phyloP scores from a whole-genome alignment of 92 coral and sea anemone species.

The Micromussa lordhowensis region DNA sequence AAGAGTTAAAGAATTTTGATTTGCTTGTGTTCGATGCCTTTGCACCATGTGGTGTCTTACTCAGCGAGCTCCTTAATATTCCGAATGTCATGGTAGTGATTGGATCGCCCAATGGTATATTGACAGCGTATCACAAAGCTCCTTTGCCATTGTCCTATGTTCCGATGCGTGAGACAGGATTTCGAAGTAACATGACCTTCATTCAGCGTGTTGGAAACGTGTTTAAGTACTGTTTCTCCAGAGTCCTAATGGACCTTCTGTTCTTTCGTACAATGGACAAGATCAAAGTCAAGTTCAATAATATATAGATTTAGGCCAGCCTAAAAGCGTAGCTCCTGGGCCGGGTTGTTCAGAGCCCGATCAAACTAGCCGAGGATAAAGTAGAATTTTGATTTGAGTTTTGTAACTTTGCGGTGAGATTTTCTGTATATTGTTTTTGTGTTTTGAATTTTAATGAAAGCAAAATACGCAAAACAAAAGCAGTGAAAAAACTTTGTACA shows the following conservation, averaged over 20 bases:
- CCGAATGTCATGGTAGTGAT: conserved; percentile 41
- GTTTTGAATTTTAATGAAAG: too few relatives aligned
- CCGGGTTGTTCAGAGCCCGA: too few relatives aligned
- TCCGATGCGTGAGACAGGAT: conserved; percentile 41
- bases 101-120: neutral
- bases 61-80: conserved; percentile 43
- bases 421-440: too few relatives aligned
- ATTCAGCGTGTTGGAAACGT: conserved; percentile 50
- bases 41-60: conserved; percentile 11
- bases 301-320: too few relatives aligned
- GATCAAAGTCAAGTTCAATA: conserved; percentile 57
- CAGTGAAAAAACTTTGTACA: too few relatives aligned
- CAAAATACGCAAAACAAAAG: too few relatives aligned
- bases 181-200: conserved; percentile 60
- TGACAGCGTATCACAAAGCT: neutral
- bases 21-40: conserved; percentile 40
- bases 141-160: conserved; percentile 56
- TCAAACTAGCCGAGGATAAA: too few relatives aligned
- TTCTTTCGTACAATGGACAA: neutral
- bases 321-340: too few relatives aligned
- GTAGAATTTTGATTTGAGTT: too few relatives aligned
- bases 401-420: too few relatives aligned
- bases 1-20: conserved; percentile 59
- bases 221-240: neutral
- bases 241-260: neutral